Conservation (phyloP, 2,888 invertebrate species). For the Drosophila prolongata region DNA sequence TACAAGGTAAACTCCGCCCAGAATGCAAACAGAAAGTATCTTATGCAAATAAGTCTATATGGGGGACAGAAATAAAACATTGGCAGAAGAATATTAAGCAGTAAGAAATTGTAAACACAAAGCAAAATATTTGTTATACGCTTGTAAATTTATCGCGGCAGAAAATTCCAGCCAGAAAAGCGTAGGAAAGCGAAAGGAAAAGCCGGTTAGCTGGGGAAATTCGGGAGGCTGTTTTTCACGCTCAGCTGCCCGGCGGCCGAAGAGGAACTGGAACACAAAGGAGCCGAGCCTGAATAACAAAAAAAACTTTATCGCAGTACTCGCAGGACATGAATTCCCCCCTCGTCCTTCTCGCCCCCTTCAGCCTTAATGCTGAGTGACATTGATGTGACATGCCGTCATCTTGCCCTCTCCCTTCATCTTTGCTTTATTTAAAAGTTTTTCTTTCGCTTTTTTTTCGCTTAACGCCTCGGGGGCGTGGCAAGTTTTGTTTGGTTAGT, state of each 20-base stretch:
- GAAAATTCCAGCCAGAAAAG: constrained; percentile 21
- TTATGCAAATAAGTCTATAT: constrained; percentile 68
- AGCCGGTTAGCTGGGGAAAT: constrained; percentile 29
- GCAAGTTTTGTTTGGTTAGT: constrained; percentile 56
- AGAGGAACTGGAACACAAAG: constrained; percentile 17
- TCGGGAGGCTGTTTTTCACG: constrained; percentile 59
- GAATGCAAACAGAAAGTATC: constrained; percentile 49
- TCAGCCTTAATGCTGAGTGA: constrained; percentile 77
- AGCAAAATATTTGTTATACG: constrained; percentile 78
- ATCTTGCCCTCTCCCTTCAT: constrained; percentile 46
- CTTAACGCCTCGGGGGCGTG: constrained; percentile 64
- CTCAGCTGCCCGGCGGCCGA: constrained; percentile 58
- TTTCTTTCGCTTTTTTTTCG: constrained; percentile 28
- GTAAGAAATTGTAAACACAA: constrained; percentile 61
- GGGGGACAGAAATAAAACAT: constrained; percentile 12
- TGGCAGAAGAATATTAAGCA: constrained; percentile 24
- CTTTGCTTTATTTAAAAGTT: constrained; percentile 74
- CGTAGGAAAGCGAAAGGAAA: constrained; percentile 35
- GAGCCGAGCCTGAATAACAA: constrained; percentile 26
- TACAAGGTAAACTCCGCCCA: constrained; percentile 54
- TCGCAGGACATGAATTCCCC: constrained; percentile 62
- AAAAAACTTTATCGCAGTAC: constrained; percentile 67
- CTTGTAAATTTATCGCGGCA: constrained; percentile 73
- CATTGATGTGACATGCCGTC: constrained; percentile 80
- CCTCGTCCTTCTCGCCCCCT: not conserved